Evolutionary conservation across 2,888 invertebrate genomes (phyloP), one percentile per base, ranked within the genome.

Genomic region (Caprella mutica): DNA sequence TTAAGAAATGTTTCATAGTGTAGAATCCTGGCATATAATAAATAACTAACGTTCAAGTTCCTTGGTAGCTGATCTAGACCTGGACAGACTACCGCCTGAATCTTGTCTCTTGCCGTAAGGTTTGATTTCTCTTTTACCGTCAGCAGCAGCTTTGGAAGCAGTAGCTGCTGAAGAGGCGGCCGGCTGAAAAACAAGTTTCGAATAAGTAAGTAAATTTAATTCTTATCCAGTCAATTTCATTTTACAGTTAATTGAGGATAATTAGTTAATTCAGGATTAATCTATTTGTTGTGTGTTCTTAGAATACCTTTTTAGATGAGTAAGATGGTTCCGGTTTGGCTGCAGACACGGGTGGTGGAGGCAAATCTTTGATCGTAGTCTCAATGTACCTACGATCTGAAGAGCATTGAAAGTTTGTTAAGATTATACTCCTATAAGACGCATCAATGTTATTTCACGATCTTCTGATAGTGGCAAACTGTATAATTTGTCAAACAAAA

Each of bases 21-120:
- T 52, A 52, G 56, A 21, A n/a, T 19, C 27, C 30, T 33, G 24
- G 29, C 55, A 53, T 29, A 19, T 48, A 39, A 50, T 24, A 26
- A 26, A 59, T 3, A 87, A 86, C 76, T 60, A 27, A 64, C 64
- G 35, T 69, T 85, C 82, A 66, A 92, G 75, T 76, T 92, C 91
- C 76, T 90, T 90, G 2, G 91, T 92, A 30, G 89, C 81, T 71
- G 86, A 90, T 68, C 91, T 81, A 29, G 91, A 91, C 72, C 91
- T 78, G 2, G 87, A 86, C 1, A 88, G 86, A 56, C 87, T 82
- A 67, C 86, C 86, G 0, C 85, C 84, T 9, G 80, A 75, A 68
- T 84, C 87, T 65, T 83, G 77, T 73, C 77, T 81, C 65, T 77
- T 76, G 55, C 83, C 84, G 71, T 85, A 85, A 69, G 71, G 70